Conservation (phyloP, 2,888 invertebrate genomes). For the Cotesia congregata region DNA sequence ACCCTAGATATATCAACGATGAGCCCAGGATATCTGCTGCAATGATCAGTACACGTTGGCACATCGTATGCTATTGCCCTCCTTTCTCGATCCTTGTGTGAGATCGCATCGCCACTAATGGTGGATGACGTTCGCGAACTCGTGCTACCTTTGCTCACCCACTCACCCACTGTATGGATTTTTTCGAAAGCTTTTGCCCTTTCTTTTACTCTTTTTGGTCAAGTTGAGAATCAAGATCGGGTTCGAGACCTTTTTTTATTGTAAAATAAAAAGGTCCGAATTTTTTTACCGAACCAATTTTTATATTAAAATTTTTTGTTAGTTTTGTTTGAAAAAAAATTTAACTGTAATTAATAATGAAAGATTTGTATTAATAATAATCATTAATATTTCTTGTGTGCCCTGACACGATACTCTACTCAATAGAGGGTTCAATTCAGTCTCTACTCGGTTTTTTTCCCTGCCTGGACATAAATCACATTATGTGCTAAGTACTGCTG, state of each 20-base stretch:
- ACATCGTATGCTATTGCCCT: slow-evolving; percentile 53
- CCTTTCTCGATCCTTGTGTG: slow-evolving; percentile 15
- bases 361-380: too few relatives aligned
- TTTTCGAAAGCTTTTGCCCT: neutral
- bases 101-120: slow-evolving; percentile 57
- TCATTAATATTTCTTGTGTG: too few relatives aligned
- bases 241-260: too few relatives aligned
- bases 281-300: too few relatives aligned
- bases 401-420: neutral
- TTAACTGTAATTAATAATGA: too few relatives aligned
- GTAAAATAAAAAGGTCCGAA: too few relatives aligned
- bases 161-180: neutral
- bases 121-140: slow-evolving; percentile 48
- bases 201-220: neutral
- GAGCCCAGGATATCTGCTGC: slow-evolving; percentile 61
- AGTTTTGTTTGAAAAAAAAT: too few relatives aligned
- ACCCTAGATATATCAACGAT: slow-evolving; percentile 57
- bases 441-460: slow-evolving; percentile 17
- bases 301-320: too few relatives aligned
- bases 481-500: neutral
- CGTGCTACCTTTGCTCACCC: neutral
- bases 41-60: slow-evolving; percentile 61
- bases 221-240: too few relatives aligned
- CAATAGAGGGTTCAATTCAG: slow-evolving; percentile 17
- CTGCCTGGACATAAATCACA: slow-evolving; percentile 20